These are phyloP conservation scores for Mormyrops boulengeri DNA, from an alignment of 2,797 vertebrate genomes.

Conservation along the genomic window DNA sequence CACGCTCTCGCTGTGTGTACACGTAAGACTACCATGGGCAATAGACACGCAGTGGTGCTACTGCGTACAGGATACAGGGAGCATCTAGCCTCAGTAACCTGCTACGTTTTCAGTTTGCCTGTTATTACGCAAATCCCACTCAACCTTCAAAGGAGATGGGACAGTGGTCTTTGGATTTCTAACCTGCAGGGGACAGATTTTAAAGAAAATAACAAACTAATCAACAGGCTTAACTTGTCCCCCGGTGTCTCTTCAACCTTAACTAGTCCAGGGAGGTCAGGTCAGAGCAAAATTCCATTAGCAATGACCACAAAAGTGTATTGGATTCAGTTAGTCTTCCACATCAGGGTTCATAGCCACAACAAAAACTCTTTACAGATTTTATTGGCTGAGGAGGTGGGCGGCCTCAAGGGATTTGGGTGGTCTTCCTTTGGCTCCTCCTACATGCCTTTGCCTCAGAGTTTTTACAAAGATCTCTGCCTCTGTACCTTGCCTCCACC, in stretches of 20 bases:
- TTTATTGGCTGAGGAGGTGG: not conserved
- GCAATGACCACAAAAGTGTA: not conserved
- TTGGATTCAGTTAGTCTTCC: slow-evolving; percentile 7
- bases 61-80: not conserved
- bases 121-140: not conserved
- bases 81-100: not conserved
- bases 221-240: not conserved
- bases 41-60: not conserved
- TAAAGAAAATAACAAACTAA: not conserved
- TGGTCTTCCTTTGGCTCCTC: not conserved
- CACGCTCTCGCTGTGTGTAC: not conserved
- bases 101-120: not conserved
- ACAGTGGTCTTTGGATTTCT: not conserved
- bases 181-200: not conserved
- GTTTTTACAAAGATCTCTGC: not conserved
- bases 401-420: not conserved
- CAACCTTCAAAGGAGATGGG: not conserved
- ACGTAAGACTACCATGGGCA: not conserved
- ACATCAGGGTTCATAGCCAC: not conserved
- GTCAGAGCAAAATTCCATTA: not conserved
- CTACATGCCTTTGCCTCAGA: not conserved
- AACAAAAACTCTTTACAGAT: not conserved
- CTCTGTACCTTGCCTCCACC: not conserved
- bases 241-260: not conserved
- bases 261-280: not conserved